Evolutionary conservation across 1,140 invertebrate species (phyloP), one percentile per base, ranked within the genome.

Genomic region (Amphibalanus amphitrite): DNA sequence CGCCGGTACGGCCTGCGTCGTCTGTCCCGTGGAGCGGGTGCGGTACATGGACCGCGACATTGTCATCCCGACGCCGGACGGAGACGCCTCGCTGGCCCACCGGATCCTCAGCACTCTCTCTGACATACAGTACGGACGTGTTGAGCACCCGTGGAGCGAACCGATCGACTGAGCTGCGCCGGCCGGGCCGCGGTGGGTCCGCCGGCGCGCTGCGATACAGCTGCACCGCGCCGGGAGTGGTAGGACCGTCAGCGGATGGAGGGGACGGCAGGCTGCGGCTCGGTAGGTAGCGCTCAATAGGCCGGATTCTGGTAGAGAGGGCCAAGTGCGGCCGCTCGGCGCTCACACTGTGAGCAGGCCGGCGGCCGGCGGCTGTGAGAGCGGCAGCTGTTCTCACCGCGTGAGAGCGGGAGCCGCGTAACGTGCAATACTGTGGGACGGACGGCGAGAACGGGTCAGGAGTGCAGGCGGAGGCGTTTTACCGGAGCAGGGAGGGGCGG

Each of bases 1-100:
- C 67, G 86, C 92, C 69, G 95, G 95, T 70, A 98, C 95, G 28
- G 95, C 95, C 0, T 93, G 91, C 76, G 84, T 95, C 69, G 88
- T 98, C 0, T 94, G 90, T 78, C 95, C 95, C 1, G 86, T 98
- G 64, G 88, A 87, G 33, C 83, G 85, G 38, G 92, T 98, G 70
- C 83, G 87, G 59, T 95, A 88, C 78, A 70, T 87, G 73, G 87
- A 84, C 4, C 75, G 85, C 73, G 77, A 83, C 74, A 81, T 93
- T 70, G 76, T 84, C 10, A 85, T 93, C 72, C 90, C 90, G 73
- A 93, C 92, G 1, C 85, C 88, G 80, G 82, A 89, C 73, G 88
- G 91, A 68, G 80, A 76, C 26, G 71, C 77, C 23, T 76, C 79
- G 10, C 69, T 83, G 1, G 79, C 79, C 26, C 77, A 78, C 70